These are phyloP conservation scores for Xyrichtys novacula DNA, from an alignment of 2,797 vertebrate species.

Conservation along the genomic window DNA sequence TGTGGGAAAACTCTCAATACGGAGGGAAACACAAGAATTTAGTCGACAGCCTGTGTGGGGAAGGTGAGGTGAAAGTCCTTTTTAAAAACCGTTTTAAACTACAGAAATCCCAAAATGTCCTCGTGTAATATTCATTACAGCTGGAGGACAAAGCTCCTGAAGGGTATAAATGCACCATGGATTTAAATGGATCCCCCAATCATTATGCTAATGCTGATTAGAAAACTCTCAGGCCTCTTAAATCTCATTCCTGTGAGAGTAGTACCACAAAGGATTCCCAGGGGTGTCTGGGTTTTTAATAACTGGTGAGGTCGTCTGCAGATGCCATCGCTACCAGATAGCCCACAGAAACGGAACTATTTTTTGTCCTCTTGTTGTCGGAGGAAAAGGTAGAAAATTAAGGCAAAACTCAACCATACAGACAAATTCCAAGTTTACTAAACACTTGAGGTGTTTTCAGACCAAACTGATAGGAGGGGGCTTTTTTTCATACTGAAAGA, in stretches of 20 bases:
- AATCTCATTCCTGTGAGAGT: conserved; percentile 27
- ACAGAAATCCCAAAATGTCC: conserved; percentile 7
- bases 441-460: too few relatives aligned
- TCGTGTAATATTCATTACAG: conserved; percentile 13
- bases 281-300: conserved; percentile 12
- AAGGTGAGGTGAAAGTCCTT: neutral
- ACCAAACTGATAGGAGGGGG: too few relatives aligned
- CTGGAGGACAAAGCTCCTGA: neutral
- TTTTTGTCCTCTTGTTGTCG: too few relatives aligned
- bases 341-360: neutral
- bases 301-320: conserved; percentile 8
- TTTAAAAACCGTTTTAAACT: neutral
- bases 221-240: conserved; percentile 31
- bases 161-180: conserved; percentile 32
- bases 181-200: conserved; percentile 45
- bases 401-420: too few relatives aligned
- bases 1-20: conserved; percentile 18
- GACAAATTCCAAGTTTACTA: too few relatives aligned
- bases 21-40: conserved; percentile 4
- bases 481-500: too few relatives aligned
- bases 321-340: conserved; percentile 14
- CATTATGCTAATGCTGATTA: conserved; percentile 47
- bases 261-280: conserved; percentile 12
- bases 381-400: too few relatives aligned
- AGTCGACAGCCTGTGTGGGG: neutral